Percentiles rank a stretch among this genome's conserved stretches.
Evolutionary conservation across 1,140 invertebrate species (phyloP).

Genomic region (Coelopa frigida): DNA sequence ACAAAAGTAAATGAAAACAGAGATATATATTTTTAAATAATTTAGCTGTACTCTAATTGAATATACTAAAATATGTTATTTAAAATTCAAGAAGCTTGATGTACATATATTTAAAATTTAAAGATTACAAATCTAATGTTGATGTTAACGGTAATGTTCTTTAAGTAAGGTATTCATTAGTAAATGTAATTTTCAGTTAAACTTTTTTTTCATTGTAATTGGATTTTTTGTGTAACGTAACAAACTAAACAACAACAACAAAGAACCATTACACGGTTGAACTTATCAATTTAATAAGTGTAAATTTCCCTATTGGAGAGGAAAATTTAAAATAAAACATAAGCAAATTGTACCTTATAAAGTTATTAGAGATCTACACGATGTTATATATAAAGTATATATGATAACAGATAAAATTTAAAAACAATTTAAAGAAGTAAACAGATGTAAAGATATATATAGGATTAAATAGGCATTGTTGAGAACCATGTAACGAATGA

Average conservation of each 20-base stretch:
- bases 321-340: slow-evolving; percentile 2
- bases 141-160: no score
- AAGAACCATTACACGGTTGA: not conserved
- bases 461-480: slow-evolving; percentile 12
- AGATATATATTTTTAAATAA: no score
- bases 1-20: no score
- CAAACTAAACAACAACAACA: slow-evolving; percentile 1
- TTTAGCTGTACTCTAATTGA: no score
- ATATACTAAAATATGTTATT: no score
- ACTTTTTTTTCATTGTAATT: no score
- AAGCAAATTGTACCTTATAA: slow-evolving; percentile 11
- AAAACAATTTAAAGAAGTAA: not conserved
- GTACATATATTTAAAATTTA: no score
- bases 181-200: no score
- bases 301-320: not conserved
- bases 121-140: no score
- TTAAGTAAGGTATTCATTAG: no score
- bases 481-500: slow-evolving; percentile 12
- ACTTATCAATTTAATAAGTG: not conserved
- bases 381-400: not conserved
- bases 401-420: not conserved
- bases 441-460: not conserved
- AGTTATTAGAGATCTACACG: not conserved
- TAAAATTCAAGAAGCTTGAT: no score
- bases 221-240: not conserved